Evolutionary conservation across 2,797 vertebrate genomes (phyloP).

Genomic region (Eidolon dupreanum): DNA sequence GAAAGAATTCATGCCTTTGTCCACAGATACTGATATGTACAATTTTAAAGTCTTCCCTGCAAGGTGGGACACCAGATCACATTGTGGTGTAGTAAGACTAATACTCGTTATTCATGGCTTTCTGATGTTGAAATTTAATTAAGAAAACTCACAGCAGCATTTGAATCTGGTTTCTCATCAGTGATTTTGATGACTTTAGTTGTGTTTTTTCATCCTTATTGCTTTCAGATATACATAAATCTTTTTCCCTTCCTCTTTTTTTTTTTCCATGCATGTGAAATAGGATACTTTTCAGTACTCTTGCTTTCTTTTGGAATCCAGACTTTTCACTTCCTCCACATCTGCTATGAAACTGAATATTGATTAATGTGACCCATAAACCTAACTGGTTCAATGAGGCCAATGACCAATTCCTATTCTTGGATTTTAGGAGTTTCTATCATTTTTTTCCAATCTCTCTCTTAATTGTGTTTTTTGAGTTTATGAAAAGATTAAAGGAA

Average conservation of each 20-base stretch:
- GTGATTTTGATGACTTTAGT: constrained; percentile 48
- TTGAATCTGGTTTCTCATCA: constrained; percentile 56
- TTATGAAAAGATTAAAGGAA: constrained; percentile 36
- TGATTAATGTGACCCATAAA: constrained; percentile 77
- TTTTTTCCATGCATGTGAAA: constrained; percentile 61
- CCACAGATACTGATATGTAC: neutral
- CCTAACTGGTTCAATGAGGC: constrained; percentile 49
- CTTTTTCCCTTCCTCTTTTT: constrained; percentile 23
- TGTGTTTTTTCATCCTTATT: constrained; percentile 54
- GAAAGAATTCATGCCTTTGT: neutral
- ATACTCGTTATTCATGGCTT: neutral
- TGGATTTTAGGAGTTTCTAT: constrained; percentile 37
- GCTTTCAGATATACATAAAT: constrained; percentile 71
- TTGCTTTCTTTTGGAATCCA: constrained; percentile 59
- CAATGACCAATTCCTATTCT: constrained; percentile 56
- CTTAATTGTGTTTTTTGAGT: neutral
- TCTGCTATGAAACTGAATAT: constrained; percentile 77
- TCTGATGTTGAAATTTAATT: constrained; percentile 46
- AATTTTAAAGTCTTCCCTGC: neutral
- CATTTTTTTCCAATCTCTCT: constrained; percentile 42
- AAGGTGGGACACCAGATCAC: neutral
- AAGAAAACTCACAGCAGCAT: constrained; percentile 43
- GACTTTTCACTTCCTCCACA: constrained; percentile 75
- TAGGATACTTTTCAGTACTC: constrained; percentile 63
- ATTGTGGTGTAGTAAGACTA: neutral